Evolutionary conservation across 2,113 vertebrate species (phyloP), one percentile per base, ranked within the genome.

Genomic region (Choloepus hoffmanni): DNA sequence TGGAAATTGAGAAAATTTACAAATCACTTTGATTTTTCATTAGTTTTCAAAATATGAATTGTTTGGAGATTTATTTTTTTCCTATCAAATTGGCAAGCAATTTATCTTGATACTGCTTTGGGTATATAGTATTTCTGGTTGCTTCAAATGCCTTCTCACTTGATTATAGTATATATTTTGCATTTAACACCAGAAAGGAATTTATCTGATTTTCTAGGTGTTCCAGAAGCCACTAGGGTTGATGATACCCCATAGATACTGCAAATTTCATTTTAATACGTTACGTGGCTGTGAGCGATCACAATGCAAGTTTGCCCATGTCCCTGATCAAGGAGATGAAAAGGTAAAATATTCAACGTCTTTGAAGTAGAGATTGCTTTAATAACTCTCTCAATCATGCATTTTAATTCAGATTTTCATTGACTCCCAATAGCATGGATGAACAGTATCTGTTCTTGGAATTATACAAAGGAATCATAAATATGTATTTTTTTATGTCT

Each of bases 251-350:
- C 92, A 86, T 85, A 98, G 98, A 98, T 99, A 99, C 65, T 99
- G 99, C 98, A 98, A 97, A 96, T 98, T 96, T 33, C 99, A 99
- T 97, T 99, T 99, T 98, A 98, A 98, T 95, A 99, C 99, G 21
- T 97, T 98, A 28, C 96, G 98, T 95, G 98, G 98, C 48, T 99
- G 99, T 97, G 82, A 95, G 15, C 98, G 98, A 97, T 86, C 96
- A 88, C 90, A 92, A 4, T 99, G 99, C 95, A 97, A 98, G 94
- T 99, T 98, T 98, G 94, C 88, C 40, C 99, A 99, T 67, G 97
- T 99, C 50, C 99, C 99, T 77, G 79, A 97, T 81, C 96, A 98
- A 82, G 98, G 98, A 0, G 98, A 99, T 96, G 99, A 99, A 97
- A 99, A 99, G 99, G 99, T 99, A 98, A 96, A 72, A 28, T 33